Base-by-base conservation (phyloP, 2,888 invertebrate genomes). In the Timema cristinae region DNA sequence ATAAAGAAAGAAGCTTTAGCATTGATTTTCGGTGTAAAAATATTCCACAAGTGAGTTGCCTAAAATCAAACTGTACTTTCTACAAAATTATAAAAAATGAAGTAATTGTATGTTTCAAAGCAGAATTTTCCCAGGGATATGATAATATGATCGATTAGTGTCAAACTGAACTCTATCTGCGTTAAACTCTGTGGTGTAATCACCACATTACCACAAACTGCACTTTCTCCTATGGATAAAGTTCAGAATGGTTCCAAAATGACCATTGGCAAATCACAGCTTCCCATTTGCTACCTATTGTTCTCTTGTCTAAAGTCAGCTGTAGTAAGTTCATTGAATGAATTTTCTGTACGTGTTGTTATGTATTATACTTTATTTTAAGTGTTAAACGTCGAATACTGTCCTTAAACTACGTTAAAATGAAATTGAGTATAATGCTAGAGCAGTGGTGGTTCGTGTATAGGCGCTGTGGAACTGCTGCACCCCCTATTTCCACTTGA, bases 81-180 rank as follows among this genome's bases (percentile, higher is more conserved):
- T 54, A 13, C 54, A 1, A 13, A 54, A 54, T 4, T 54, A 11
- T 54, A 1, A 4, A 54, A 54, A 54, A 13, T n/a, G 54, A 54
- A n/a, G n/a, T 54, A 13, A 54, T 54, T 54, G 54, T n/a, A 54
- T 13, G 54, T 54, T 54, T 54, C n/a, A 54, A 54, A 11, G 54
- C n/a, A 54, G 54, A 54, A n/a, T 13, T 11, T 54, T 54, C 4
- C 54, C 1, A 54, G 54, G n/a, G 2, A 54, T 54, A 54, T 54
- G 54, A 54, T 2, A 54, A 11, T 54, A 11, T 54, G n/a, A n/a
- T 54, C n/a, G 54, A n/a, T 54, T 54, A n/a, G 54, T 54, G n/a
- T 54, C 54, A 54, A 54, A 54, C 54, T 54, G 54, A 1, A 13
- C 54, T 54, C 11, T 54, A n/a, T 54, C n/a, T 4, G n/a, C 11